Conservation (phyloP, 2,113 vertebrate genomes). For the Scomber scombrus region DNA sequence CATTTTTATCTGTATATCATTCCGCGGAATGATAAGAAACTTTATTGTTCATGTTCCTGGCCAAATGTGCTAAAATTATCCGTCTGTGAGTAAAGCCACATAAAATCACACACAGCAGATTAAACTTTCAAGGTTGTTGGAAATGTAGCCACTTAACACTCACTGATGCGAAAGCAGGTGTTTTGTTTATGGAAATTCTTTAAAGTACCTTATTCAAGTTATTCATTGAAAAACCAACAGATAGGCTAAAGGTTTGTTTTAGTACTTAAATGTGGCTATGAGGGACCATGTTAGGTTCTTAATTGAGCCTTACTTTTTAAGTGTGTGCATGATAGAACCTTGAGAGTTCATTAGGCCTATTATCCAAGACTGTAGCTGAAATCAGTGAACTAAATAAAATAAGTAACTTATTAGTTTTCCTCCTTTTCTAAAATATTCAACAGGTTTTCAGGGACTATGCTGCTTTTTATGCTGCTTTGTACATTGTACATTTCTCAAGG, state of each 20-base stretch:
- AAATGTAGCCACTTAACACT: not conserved
- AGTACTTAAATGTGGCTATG: not conserved
- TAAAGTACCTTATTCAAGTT: not conserved
- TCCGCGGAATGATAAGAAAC: not conserved
- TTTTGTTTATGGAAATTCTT: not conserved
- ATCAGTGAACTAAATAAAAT: slow-evolving; percentile 8
- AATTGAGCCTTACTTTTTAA: too few relatives aligned
- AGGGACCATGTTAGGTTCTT: not conserved
- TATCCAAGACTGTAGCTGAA: not conserved
- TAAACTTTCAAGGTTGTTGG: slow-evolving; percentile 10
- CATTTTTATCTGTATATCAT: slow-evolving; percentile 11
- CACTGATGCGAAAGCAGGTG: not conserved
- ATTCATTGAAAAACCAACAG: not conserved
- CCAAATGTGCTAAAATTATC: slow-evolving; percentile 17
- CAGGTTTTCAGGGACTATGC: slow-evolving; percentile 7
- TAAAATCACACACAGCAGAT: not conserved
- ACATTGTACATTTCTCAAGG: too few relatives aligned
- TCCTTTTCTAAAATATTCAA: not conserved
- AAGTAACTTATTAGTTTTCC: not conserved
- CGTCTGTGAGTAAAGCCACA: not conserved
- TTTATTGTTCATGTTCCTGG: not conserved
- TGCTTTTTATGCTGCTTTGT: not conserved
- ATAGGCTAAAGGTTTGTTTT: too few relatives aligned
- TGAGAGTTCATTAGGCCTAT: too few relatives aligned
- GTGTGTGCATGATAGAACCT: not conserved